Conservation (phyloP, 2,797 vertebrate species). For the Channallabes apus region DNA sequence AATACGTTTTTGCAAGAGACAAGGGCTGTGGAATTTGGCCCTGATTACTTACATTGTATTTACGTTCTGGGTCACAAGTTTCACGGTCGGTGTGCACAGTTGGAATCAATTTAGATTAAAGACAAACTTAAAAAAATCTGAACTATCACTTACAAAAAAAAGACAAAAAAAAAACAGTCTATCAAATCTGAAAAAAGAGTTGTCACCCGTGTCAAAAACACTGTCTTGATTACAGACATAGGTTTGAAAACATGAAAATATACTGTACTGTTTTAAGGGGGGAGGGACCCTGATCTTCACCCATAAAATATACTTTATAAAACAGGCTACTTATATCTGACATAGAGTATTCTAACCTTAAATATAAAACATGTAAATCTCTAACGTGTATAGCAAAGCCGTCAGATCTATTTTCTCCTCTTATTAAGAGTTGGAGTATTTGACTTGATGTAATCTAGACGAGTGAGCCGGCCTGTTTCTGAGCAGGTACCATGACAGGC, state of each 20-base stretch:
- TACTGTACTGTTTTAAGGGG: neutral
- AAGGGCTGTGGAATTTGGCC: too few relatives aligned
- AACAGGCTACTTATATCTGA: slow-evolving; percentile 4
- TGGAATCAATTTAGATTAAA: too few relatives aligned
- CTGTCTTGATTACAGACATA: neutral
- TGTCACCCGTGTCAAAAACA: neutral
- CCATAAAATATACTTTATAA: slow-evolving; percentile 16
- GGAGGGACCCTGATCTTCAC: neutral
- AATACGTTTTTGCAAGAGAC: too few relatives aligned
- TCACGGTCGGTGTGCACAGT: too few relatives aligned
- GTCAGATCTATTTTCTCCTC: neutral
- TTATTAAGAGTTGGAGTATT: neutral
- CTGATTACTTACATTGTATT: too few relatives aligned
- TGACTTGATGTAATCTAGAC: slow-evolving; percentile 72
- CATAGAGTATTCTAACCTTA: neutral
- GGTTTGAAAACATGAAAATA: neutral
- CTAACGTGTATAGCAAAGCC: neutral
- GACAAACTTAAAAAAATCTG: too few relatives aligned
- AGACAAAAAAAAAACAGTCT: too few relatives aligned
- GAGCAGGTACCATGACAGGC: slow-evolving; percentile 85
- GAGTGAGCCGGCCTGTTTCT: slow-evolving; percentile 88
- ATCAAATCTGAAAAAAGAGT: neutral
- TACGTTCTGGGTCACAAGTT: too few relatives aligned
- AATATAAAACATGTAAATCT: slow-evolving; percentile 40
- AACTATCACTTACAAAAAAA: too few relatives aligned